phyloP scores from a whole-genome alignment of 2,888 invertebrate genomes.

The Ariolimax columbianus region DNA sequence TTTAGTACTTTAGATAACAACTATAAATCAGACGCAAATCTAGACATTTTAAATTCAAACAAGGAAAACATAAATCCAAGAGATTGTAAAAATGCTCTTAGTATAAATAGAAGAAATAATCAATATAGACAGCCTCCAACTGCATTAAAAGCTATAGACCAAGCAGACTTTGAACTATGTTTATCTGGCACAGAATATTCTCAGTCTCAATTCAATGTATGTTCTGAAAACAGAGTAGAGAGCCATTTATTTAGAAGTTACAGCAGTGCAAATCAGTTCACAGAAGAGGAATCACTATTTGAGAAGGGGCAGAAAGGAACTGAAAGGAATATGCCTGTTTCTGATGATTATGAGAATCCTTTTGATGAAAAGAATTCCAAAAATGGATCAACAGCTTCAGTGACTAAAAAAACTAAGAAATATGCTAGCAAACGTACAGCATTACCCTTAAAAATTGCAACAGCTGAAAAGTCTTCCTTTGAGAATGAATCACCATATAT shows the following conservation, averaged over 20 bases:
- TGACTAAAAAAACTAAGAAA: not conserved
- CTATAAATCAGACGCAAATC: not conserved
- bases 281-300: slow-evolving; percentile 18
- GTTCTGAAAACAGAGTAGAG: not conserved
- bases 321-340: not conserved
- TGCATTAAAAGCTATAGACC: not conserved
- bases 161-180: slow-evolving; percentile 30
- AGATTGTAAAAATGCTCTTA: not conserved
- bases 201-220: not conserved
- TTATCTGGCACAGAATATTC: slow-evolving; percentile 32
- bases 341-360: not conserved
- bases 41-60: not conserved
- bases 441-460: not conserved
- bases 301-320: not conserved
- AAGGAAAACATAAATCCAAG: not conserved
- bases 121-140: not conserved
- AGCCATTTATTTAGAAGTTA: not conserved
- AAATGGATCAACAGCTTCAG: not conserved
- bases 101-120: not conserved
- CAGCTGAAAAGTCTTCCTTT: not conserved
- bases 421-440: not conserved
- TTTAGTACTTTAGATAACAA: not conserved
- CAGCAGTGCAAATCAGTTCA: not conserved
- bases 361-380: not conserved
- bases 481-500: slow-evolving; percentile 33